Base-by-base conservation (phyloP, 1,140 invertebrate species). In the Eriocheir sinensis region DNA sequence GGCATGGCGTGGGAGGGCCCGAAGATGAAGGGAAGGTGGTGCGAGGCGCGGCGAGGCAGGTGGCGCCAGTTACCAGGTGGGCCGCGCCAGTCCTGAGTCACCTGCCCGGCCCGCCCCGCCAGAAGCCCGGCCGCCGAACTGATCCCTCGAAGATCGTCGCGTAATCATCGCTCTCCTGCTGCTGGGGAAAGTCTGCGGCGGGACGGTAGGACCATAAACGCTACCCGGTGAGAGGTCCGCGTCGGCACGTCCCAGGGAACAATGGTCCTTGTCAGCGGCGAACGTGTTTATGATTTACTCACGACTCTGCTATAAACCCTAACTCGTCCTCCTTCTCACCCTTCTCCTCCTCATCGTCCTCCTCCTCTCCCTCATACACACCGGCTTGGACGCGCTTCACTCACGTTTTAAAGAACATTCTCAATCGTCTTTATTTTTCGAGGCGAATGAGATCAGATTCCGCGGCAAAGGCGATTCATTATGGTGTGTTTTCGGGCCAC, bases 381-480 rank as follows among this genome's bases (percentile, higher is more conserved):
- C 91, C 38, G 1, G 12, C n/a, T 17, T n/a, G 41, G 34, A 32
- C 89, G 30, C 44, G 8, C 27, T 15, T 0, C 88, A 48, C 88
- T 48, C 88, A 41, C 88, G 8, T 88, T 88, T 88, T 88, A 41
- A 40, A 88, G 85, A 72, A 21, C 60, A 60, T 30, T 90, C 44
- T 12, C 9, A 92, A 36, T 80, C 21, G 80, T 92, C 91, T n/a
- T 3, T 85, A 41, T 85, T 92, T n/a, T 85, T 92, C 30, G 91
- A 92, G 44, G 81, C 41, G 79, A 92, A 48, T n/a, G 92, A 72
- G 88, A 89, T 93, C 92, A 93, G 48, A 88, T 93, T 88, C 79
- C 48, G 48, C 60, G 38, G 83, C 41, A 32, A 60, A 53, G 38
- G 32, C 85, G 83, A 93, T 93, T 93, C 92, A 93, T 93, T 93